phyloP scores from a whole-genome alignment of 2,888 invertebrate genomes.

The Thymelicus lineola region DNA sequence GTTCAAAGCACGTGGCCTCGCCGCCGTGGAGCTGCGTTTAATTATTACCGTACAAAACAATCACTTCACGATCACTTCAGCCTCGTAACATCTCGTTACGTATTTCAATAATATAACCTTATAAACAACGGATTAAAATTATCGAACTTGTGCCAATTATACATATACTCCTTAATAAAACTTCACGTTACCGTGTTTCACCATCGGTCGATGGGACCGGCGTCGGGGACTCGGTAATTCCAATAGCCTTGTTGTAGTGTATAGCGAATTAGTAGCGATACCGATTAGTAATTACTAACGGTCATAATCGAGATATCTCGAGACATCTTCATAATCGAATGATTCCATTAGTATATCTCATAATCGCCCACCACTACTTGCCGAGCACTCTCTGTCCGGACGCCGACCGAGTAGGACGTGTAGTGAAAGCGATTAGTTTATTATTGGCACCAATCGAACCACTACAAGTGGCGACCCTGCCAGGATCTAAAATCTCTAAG shows the following conservation, averaged over 20 bases:
- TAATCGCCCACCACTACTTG: too few species aligned
- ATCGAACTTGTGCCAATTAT: neutral
- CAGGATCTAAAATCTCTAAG: too few species aligned
- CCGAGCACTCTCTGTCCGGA: too few species aligned
- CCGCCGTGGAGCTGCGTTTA: neutral
- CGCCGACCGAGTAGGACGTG: too few species aligned
- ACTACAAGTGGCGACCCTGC: too few species aligned
- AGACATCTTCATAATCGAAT: too few species aligned
- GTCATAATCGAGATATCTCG: too few species aligned
- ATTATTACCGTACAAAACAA: conserved; percentile 7
- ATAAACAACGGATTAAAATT: neutral
- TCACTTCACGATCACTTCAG: conserved; percentile 7
- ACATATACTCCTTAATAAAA: neutral
- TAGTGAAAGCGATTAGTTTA: too few species aligned
- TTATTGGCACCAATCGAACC: too few species aligned
- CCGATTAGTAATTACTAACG: too few species aligned
- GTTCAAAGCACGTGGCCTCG: conserved; percentile 15
- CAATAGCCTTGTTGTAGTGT: conserved; percentile 17
- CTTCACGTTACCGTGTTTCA: neutral
- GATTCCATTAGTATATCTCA: too few species aligned
- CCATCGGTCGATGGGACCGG: neutral
- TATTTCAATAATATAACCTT: conserved; percentile 11
- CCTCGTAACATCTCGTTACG: neutral
- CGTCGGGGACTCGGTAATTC: conserved; percentile 15
- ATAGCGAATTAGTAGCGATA: too few species aligned